Evolutionary conservation across 2,797 vertebrate genomes (phyloP), one percentile per base, ranked within the genome.

Genomic region (Streptopelia turtur): DNA sequence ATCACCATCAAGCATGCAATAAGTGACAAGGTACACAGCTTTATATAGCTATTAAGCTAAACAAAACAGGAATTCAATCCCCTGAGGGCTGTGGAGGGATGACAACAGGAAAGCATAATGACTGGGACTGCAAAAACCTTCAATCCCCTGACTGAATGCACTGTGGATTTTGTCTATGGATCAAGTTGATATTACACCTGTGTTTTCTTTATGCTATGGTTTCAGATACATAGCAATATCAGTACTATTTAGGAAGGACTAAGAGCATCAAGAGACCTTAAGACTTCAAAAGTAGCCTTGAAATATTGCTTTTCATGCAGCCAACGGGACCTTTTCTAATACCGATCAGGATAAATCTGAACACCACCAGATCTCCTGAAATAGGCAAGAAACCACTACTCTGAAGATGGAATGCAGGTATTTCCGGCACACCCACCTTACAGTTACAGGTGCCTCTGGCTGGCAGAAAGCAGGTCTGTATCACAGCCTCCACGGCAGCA

Each of bases 401-500:
- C 23, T 47, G 59, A 70, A 47, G 24, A 39, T 7, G 17, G 39
- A 47, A 1, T 21, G 41, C 45, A 66, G 27, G 68, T 61, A 17
- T 50, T 79, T 16, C 43, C 6, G 35, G 47, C 63, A 56, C 41
- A 10, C n/a, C 47, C 13, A 31, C 53, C 45, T 13, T 30, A n/a
- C 28, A 22, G 28, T 33, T 27, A 57, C 30, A 24, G 6, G 11
- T 30, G 39, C 63, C 56, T 75, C 21, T 20, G 22, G 25, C 22
- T 31, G 31, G 22, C 50, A 45, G 39, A 69, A 33, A 33, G 50
- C 33, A 55, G 33, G 28, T 56, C 52, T 56, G 23, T 27, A 31
- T 55, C 33, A 39, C 39, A 75, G 61, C 24, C 30, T 21, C 37
- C 41, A 22, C 0, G 0, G 16, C 50, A 55, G 33, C 0, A 1